phyloP scores from a whole-genome alignment of 2,113 vertebrate species.

The Amphilophus citrinellus region DNA sequence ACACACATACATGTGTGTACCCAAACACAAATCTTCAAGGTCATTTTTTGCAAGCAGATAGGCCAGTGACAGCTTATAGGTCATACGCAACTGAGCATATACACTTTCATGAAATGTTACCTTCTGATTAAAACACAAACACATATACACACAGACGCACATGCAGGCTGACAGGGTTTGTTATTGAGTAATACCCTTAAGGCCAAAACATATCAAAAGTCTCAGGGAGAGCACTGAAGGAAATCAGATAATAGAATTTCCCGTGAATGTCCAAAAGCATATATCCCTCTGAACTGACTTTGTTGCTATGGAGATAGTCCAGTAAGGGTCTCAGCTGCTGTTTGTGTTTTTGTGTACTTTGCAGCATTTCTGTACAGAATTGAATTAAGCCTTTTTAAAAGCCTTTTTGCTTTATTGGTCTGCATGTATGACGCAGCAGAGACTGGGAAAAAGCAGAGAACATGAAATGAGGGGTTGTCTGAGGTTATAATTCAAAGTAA shows the following conservation, averaged over 20 bases:
- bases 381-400: conserved; percentile 14
- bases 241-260: conserved; percentile 64
- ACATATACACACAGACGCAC: neutral
- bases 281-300: conserved; percentile 39
- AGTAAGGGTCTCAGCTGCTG: neutral
- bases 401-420: conserved; percentile 39
- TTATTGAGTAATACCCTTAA: conserved; percentile 25
- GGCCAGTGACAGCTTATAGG: neutral
- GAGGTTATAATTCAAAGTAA: neutral
- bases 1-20: neutral
- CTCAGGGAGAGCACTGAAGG: conserved; percentile 25
- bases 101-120: neutral
- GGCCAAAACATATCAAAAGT: conserved; percentile 47
- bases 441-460: conserved; percentile 10
- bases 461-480: neutral
- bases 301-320: conserved; percentile 65
- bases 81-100: conserved; percentile 5
- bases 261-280: conserved; percentile 50
- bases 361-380: conserved; percentile 10
- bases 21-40: neutral
- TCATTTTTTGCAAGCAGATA: neutral
- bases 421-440: conserved; percentile 17
- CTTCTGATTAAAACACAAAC: conserved; percentile 27
- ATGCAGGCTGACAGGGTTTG: neutral
- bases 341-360: conserved; percentile 27